A percentile compares a stretch with the other conserved stretches of the same genome.
These are phyloP conservation scores for Lithobates sylvaticus DNA, from an alignment of 2,797 vertebrate species.

Conservation along the genomic window DNA sequence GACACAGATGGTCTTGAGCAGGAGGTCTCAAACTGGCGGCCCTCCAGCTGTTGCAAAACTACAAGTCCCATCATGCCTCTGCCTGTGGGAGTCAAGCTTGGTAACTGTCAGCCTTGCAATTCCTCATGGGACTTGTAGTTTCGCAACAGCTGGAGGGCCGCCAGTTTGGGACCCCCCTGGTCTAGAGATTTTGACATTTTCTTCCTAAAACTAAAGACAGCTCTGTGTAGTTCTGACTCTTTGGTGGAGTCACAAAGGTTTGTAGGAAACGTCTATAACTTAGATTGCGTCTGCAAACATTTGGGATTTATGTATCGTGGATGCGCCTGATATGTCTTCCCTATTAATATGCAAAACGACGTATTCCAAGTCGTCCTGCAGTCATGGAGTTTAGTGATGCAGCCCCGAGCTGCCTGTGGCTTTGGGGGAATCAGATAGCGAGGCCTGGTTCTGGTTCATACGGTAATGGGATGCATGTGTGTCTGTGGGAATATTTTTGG, in stretches of 20 bases:
- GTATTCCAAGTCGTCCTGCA: constrained; percentile 20
- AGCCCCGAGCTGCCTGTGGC: constrained; percentile 55
- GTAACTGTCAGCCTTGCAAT: no score
- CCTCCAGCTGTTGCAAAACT: no score
- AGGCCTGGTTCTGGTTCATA: constrained; percentile 53
- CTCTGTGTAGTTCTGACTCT: not conserved
- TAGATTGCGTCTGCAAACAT: not conserved
- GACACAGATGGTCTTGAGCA: no score
- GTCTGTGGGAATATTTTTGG: constrained; percentile 57
- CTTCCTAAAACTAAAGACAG: not conserved
- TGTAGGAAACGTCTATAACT: not conserved
- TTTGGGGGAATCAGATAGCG: constrained; percentile 56
- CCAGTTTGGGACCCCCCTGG: no score
- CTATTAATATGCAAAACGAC: constrained; percentile 1
- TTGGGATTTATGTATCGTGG: not conserved
- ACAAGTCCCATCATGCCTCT: no score
- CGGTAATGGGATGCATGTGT: constrained; percentile 59
- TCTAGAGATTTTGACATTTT: no score
- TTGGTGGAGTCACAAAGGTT: not conserved
- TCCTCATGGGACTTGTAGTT: no score
- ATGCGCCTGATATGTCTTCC: not conserved
- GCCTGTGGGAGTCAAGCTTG: no score
- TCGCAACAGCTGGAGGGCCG: no score
- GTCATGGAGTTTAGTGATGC: constrained; percentile 25
- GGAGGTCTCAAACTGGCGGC: no score